Base-by-base conservation (phyloP, 35 echinoderm and acorn worm genomes). In the Heliocidaris erythrogramma region DNA sequence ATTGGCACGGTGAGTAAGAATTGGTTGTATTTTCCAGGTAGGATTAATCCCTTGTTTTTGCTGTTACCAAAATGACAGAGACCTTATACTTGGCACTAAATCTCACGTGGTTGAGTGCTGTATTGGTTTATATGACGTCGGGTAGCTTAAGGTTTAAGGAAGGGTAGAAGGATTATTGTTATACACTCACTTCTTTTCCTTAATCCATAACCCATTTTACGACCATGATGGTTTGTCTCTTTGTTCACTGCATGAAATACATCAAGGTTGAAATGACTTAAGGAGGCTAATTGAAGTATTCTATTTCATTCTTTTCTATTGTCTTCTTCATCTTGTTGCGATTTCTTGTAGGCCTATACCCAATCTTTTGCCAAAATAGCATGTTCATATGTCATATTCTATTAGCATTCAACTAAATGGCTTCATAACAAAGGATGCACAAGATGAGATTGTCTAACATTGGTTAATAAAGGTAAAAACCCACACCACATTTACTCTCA, bases 1-100 rank as follows among this genome's bases (percentile, higher is more conserved):
- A 42, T 88, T 98, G 93, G 96, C 97, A 86, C 96, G 96, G 96
- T 97, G 91, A 92, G 93, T 94, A 94, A 47, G 30, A 21, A n/a
- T 84, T n/a, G 65, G 65, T 78, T 78, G n/a, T 78, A 78, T 78
- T 85, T 94, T 94, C 78, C 60, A 85, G 32, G 93, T 85, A 94
- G 78, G 29, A 32, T 47, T 94, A 85, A 94, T 94, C 78, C 59
- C 18, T 93, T 56, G 48, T 93, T 93, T 93, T 30, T 93, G 24
- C 47, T 71, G 59, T 85, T 59, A 85, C 93, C 59, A 32, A 93
- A 21, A 59, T 93, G 47, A 93, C 18, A 93, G 59, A 93, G 27
- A 48, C 14, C 14, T 93, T 59, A 50, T 47, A n/a, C n/a, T 93
- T 93, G 48, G 59, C 59, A 56, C 18, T n/a, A n/a, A 7, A n/a